A percentile compares a stretch with the other conserved stretches of the same genome.
phyloP scores from a whole-genome alignment of 2,888 invertebrate genomes.

The Ceraclea dissimilis region DNA sequence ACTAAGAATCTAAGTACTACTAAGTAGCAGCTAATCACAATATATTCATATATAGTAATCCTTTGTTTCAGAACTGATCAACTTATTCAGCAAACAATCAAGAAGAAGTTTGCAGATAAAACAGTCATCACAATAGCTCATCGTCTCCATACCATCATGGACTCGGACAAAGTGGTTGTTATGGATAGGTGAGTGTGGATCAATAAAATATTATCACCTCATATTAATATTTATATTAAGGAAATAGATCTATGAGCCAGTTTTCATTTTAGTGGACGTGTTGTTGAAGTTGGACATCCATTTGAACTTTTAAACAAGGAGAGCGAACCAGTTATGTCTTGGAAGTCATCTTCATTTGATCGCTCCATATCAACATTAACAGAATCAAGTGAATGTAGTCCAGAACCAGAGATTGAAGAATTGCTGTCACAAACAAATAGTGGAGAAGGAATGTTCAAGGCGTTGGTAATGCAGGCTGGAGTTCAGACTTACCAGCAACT shows the following conservation, averaged over 20 bases:
- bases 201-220: background rate
- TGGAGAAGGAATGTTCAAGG: constrained; percentile 50
- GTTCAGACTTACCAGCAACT: constrained; percentile 49
- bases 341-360: background rate
- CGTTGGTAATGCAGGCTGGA: constrained; percentile 65
- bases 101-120: constrained; percentile 59
- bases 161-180: constrained; percentile 72
- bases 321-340: background rate
- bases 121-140: constrained; percentile 81
- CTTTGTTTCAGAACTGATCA: constrained; percentile 54
- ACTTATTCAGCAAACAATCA: constrained; percentile 68
- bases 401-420: constrained; percentile 32
- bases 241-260: too few relatives aligned
- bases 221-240: too few relatives aligned
- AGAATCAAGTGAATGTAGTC: background rate
- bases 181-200: constrained; percentile 56
- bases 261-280: constrained; percentile 34
- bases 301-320: constrained; percentile 45
- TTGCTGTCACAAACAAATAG: constrained; percentile 27
- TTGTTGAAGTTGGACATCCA: constrained; percentile 72
- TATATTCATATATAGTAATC: too few relatives aligned
- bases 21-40: too few relatives aligned
- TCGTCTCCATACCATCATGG: constrained; percentile 77
- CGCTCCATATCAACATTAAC: background rate
- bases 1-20: too few relatives aligned